Evolutionary conservation across 53 echinoderm and acorn worm species (phyloP), one percentile per base, ranked within the genome.

Genomic region (Crossaster papposus): DNA sequence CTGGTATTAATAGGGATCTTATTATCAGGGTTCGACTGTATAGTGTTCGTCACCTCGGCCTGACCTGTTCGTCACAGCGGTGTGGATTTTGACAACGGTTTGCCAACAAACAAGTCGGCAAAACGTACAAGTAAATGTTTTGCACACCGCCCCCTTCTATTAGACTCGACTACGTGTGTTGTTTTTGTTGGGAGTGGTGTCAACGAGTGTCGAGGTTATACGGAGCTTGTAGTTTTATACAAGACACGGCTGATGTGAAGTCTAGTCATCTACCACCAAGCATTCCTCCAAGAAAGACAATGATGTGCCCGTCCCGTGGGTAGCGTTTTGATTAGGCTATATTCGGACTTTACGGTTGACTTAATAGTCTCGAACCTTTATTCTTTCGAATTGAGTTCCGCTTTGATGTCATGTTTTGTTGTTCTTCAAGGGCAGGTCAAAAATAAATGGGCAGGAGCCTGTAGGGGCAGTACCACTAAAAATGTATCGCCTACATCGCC

Each of bases 31-130:
- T n/a, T n/a, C n/a, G n/a, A n/a, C n/a, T 44, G 9, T 44, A 44
- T 44, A 44, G 9, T 44, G 65, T 72, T 72, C 84, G 72, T 84
- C 84, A 72, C 84, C 84, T 72, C 65, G 30, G 33, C 31, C 44
- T 51, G 65, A 12, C 74, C 68, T 37, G 65, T 71, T 53, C 71
- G 72, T 84, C 84, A 84, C 71, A 84, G 65, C 65, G 65, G 82
- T 82, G 82, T 82, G 82, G 82, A 82, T 84, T 84, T 84, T 84
- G 84, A 71, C 84, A 84, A 72, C 82, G 84, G 72, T 72, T 72
- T 84, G 84, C 84, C 71, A 84, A 84, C 33, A 84, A 84, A 84
- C 84, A 84, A n/a, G 71, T 31, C 84, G 84, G 36, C 52, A 71
- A 84, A 84, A 53, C 84, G 72, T 84, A 72, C 51, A 51, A 33